Conservation (phyloP, 2,797 vertebrate genomes). For the Cichlasoma orientale region DNA sequence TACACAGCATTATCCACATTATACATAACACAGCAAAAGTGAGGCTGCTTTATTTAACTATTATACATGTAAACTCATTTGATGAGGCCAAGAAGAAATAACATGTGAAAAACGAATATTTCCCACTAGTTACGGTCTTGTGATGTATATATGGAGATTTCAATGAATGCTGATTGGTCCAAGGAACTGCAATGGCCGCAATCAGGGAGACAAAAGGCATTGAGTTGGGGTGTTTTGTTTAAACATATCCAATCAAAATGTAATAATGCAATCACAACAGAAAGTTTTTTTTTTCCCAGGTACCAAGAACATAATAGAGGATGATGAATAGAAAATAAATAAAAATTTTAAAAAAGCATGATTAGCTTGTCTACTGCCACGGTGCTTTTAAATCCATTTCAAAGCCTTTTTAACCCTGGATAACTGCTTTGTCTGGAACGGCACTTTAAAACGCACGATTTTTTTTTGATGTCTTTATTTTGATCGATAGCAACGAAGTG, state of each 20-base stretch:
- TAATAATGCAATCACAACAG: constrained; percentile 66
- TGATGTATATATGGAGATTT: constrained; percentile 39
- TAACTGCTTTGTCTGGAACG: not conserved
- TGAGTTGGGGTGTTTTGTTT: constrained; percentile 41
- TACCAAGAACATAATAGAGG: constrained; percentile 45
- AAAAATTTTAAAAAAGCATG: constrained; percentile 22
- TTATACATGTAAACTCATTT: constrained; percentile 4
- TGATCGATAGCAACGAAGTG: not conserved
- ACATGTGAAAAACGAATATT: constrained; percentile 19
- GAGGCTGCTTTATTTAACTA: constrained; percentile 3
- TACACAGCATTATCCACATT: not conserved
- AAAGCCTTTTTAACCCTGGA: constrained; percentile 25
- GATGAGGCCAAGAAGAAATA: constrained; percentile 11
- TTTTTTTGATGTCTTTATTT: not conserved
- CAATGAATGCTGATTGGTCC: constrained; percentile 61
- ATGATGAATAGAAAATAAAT: constrained; percentile 25
- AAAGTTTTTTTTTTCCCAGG: constrained; percentile 37
- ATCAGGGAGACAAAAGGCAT: constrained; percentile 66
- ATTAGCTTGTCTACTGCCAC: constrained; percentile 35
- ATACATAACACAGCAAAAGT: not conserved
- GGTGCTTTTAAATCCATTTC: constrained; percentile 21
- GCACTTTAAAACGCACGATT: not conserved
- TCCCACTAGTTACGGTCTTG: not conserved
- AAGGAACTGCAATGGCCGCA: constrained; percentile 40
- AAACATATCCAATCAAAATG: constrained; percentile 61